Evolutionary conservation across 2,888 invertebrate genomes (phyloP).

Genomic region (Drosophila conformis): DNA sequence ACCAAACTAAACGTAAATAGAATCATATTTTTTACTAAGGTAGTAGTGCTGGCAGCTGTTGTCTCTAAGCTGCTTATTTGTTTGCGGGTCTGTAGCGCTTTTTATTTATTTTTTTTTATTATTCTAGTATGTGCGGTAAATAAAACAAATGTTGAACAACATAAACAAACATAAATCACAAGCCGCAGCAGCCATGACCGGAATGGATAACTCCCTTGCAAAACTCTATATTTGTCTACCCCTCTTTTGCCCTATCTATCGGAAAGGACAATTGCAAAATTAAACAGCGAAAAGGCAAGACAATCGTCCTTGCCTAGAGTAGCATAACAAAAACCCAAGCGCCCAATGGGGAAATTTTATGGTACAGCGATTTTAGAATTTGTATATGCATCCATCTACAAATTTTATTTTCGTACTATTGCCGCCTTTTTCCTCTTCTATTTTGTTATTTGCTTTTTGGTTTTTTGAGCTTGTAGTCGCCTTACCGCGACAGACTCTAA

Average conservation of each 20-base stretch:
- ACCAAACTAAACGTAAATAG: conserved; percentile 25
- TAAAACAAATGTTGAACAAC: conserved; percentile 74
- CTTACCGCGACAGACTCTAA: conserved; percentile 23
- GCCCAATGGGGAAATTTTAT: conserved; percentile 82
- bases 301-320: conserved; percentile 60
- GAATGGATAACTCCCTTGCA: conserved; percentile 61
- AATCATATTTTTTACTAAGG: conserved; percentile 23
- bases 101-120: conserved; percentile 16
- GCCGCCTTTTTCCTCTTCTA: background rate
- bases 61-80: conserved; percentile 46
- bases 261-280: conserved; percentile 79
- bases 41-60: conserved; percentile 20
- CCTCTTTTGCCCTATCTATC: conserved; percentile 7
- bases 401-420: conserved; percentile 4
- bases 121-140: conserved; percentile 45
- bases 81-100: conserved; percentile 3
- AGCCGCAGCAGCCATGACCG: conserved; percentile 70
- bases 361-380: conserved; percentile 79
- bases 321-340: conserved; percentile 52
- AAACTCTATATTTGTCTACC: conserved; percentile 1
- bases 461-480: conserved; percentile 42
- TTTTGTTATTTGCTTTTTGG: conserved; percentile 11
- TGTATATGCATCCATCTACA: conserved; percentile 53
- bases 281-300: conserved; percentile 74
- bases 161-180: conserved; percentile 75